Conservation (phyloP, 2,888 invertebrate species). For the Tolmerus cingulatus region DNA sequence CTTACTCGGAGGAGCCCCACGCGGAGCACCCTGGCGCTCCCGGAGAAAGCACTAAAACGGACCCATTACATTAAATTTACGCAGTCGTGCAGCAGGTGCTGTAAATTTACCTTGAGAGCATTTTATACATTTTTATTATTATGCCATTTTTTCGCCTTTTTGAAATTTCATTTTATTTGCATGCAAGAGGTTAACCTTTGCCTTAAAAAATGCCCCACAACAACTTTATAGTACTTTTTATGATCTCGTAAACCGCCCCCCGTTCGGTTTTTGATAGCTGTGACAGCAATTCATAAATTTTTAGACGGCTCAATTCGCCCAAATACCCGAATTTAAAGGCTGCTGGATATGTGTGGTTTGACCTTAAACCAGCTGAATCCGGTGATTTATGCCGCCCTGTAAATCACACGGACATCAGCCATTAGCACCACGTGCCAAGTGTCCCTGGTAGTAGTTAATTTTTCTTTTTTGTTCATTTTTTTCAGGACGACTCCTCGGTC, state of each 20-base stretch:
- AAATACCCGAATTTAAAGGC: not conserved
- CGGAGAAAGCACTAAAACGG: not conserved
- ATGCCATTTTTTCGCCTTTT: not conserved
- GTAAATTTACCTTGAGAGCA: constrained; percentile 6
- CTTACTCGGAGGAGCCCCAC: not conserved
- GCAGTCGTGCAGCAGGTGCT: constrained; percentile 29
- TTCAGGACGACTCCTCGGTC: not conserved
- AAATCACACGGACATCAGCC: constrained; percentile 20
- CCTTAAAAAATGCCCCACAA: not conserved
- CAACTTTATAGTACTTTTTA: constrained; percentile 4
- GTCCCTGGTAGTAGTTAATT: not conserved
- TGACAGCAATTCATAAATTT: constrained; percentile 15
- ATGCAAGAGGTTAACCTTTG: constrained; percentile 23
- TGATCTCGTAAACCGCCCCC: not conserved
- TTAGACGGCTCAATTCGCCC: not conserved
- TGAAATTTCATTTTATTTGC: constrained; percentile 16
- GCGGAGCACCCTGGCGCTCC: not conserved
- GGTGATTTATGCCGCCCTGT: not conserved
- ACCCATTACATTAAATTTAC: constrained; percentile 6
- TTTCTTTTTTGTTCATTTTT: no score
- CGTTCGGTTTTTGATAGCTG: constrained; percentile 13
- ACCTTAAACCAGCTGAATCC: not conserved
- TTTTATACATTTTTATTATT: not conserved
- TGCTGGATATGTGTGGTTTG: not conserved
- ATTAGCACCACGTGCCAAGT: not conserved